Evolutionary conservation across 2,888 invertebrate genomes (phyloP).

Genomic region (Drosophila cracens): DNA sequence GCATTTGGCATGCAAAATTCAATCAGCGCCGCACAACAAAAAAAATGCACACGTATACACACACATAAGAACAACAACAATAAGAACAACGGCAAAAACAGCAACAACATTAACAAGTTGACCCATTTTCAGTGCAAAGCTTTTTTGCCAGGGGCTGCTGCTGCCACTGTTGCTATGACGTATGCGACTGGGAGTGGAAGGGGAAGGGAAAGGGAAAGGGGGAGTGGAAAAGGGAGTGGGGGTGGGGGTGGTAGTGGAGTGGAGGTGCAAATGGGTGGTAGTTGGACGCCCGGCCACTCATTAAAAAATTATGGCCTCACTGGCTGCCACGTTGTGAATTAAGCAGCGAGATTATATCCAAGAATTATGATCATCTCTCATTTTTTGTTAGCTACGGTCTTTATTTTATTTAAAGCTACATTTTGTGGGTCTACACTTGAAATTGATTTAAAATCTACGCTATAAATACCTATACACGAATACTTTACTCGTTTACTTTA

Average conservation of each 20-base stretch:
- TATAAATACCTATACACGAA: background rate
- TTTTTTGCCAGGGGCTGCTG: conserved; percentile 73
- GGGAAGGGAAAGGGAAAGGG: background rate
- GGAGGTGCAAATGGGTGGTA: background rate
- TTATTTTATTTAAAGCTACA: background rate
- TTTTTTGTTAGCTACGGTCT: background rate
- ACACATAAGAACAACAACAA: conserved; percentile 36
- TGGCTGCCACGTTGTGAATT: conserved; percentile 42
- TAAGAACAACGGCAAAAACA: conserved; percentile 33
- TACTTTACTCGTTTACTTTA: background rate
- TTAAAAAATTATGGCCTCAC: conserved; percentile 75
- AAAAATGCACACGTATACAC: conserved; percentile 18
- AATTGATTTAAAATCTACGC: conserved; percentile 5
- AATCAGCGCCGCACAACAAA: conserved; percentile 66
- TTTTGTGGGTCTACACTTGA: background rate
- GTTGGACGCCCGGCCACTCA: conserved; percentile 53
- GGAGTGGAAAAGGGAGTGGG: too few species aligned
- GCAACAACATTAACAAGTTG: conserved; percentile 53
- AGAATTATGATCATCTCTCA: conserved; percentile 23
- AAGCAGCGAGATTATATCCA: conserved; percentile 26
- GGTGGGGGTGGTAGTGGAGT: background rate
- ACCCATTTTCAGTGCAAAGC: conserved; percentile 76
- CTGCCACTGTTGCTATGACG: conserved; percentile 57
- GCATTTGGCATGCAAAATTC: conserved; percentile 78
- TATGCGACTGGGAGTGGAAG: conserved; percentile 52